Evolutionary conservation across 1,140 invertebrate genomes (phyloP).

Genomic region (Drosophila nasuta): DNA sequence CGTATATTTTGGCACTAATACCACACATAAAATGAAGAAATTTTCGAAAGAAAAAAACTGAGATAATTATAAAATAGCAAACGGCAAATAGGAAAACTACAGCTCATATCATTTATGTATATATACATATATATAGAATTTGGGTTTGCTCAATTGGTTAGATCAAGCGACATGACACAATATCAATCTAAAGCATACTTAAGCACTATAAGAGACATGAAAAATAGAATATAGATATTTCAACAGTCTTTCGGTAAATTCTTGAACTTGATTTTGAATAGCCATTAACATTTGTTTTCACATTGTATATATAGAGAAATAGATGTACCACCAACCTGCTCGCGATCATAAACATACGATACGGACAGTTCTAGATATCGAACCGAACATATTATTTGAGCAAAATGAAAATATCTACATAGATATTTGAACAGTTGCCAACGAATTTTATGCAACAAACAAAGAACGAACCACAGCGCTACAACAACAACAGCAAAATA

Average conservation of each 20-base stretch:
- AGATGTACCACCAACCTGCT: constrained; percentile 35
- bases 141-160: constrained; percentile 10
- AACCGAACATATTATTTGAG: constrained; percentile 68
- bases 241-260: constrained; percentile 44
- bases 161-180: constrained; percentile 14
- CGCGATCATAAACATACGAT: constrained; percentile 37
- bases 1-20: constrained; percentile 74
- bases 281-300: constrained; percentile 31
- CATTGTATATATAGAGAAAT: constrained; percentile 13
- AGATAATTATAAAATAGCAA: constrained; percentile 40
- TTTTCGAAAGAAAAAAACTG: constrained; percentile 39
- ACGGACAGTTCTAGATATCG: constrained; percentile 47
- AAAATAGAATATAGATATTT: constrained; percentile 12
- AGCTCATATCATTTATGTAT: not conserved
- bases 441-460: constrained; percentile 73
- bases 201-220: not conserved
- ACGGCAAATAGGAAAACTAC: constrained; percentile 26
- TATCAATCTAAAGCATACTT: not conserved
- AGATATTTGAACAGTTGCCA: constrained; percentile 79
- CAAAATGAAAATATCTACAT: constrained; percentile 53
- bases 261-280: constrained; percentile 80
- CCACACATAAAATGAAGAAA: constrained; percentile 54
- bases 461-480: constrained; percentile 3
- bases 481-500: constrained; percentile 30
- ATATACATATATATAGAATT: not conserved